Evolutionary conservation across 2,113 vertebrate genomes (phyloP).

Genomic region (Rousettus leschenaultii): DNA sequence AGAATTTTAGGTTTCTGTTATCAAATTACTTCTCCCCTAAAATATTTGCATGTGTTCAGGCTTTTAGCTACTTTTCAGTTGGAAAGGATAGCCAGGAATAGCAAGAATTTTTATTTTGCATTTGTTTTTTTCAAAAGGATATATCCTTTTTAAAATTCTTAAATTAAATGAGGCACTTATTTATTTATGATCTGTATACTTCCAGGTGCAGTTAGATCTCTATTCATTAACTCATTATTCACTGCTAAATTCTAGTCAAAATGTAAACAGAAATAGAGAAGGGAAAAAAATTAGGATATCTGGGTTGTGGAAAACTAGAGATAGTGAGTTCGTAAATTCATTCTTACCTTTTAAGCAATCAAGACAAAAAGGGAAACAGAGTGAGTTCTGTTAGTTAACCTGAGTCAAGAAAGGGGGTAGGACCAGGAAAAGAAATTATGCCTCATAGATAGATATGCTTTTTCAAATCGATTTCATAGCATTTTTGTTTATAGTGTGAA

Average conservation of each 20-base stretch:
- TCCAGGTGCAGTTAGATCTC: background rate
- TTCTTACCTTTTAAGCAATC: background rate
- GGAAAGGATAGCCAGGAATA: background rate
- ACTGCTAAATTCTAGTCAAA: background rate
- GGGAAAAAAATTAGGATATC: background rate
- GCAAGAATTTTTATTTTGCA: background rate
- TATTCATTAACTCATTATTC: background rate
- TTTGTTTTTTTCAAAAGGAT: background rate
- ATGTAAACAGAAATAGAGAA: background rate
- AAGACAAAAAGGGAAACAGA: background rate
- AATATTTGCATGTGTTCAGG: background rate
- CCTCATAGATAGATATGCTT: background rate
- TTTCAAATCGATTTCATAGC: background rate
- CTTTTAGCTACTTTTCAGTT: background rate
- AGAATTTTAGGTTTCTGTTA: background rate
- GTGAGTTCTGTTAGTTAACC: background rate
- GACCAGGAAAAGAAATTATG: background rate
- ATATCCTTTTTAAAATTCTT: background rate
- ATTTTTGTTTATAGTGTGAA: slow-evolving; percentile 13
- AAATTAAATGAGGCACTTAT: background rate
- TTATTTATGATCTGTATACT: background rate
- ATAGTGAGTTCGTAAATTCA: background rate
- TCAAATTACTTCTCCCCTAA: background rate
- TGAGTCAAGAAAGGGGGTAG: background rate
- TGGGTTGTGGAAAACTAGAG: background rate